phyloP scores from a whole-genome alignment of 2,113 vertebrate species.

The Labeo rohita region DNA sequence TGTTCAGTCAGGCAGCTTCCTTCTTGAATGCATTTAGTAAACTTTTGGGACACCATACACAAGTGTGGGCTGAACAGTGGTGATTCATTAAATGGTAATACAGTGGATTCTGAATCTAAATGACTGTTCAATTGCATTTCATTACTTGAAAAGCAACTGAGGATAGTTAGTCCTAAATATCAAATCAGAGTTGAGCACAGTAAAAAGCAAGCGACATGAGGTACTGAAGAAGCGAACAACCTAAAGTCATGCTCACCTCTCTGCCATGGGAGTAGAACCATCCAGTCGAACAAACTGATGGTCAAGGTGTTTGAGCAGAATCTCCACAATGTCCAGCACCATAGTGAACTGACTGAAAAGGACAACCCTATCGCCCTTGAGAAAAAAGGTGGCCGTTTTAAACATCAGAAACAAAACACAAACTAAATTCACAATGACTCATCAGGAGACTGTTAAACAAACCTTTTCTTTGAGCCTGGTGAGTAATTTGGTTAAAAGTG shows the following conservation, averaged over 20 bases:
- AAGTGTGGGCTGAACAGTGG: not conserved
- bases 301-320: constrained; percentile 86
- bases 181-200: not conserved
- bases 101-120: not conserved
- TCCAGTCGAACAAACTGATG: constrained; percentile 90
- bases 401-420: not conserved
- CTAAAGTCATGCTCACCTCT: constrained; percentile 74
- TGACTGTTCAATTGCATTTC: not conserved
- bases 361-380: constrained; percentile 91
- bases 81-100: not conserved
- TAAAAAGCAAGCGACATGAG: not conserved
- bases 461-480: constrained; percentile 87
- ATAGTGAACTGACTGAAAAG: constrained; percentile 98
- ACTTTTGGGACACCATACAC: not conserved
- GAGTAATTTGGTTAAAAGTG: constrained; percentile 79
- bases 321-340: constrained; percentile 95
- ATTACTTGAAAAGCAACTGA: not conserved
- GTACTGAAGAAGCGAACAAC: not conserved
- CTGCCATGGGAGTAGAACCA: constrained; percentile 90
- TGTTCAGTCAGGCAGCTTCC: not conserved
- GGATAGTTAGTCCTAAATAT: not conserved
- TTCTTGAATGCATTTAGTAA: not conserved
- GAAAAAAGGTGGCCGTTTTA: not conserved
- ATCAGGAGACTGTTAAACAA: not conserved
- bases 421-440: too few species aligned